phyloP scores from a whole-genome alignment of 1,140 invertebrate species.

The Heterodera carotae region DNA sequence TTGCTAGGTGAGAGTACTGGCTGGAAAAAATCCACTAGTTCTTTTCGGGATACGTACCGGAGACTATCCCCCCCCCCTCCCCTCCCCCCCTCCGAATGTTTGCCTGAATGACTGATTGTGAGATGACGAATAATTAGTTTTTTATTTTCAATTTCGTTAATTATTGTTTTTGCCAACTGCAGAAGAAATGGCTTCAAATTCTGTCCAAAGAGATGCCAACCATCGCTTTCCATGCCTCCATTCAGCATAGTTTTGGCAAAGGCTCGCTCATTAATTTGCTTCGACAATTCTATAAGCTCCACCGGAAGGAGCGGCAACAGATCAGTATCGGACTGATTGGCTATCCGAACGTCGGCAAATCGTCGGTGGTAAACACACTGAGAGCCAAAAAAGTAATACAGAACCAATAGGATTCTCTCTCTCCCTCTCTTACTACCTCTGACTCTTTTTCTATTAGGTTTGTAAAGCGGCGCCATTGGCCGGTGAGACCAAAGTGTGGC shows the following conservation, averaged over 20 bases:
- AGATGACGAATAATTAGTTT: too few species aligned
- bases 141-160: conserved; percentile 9
- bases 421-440: neutral
- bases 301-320: conserved; percentile 76
- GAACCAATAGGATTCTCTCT: conserved; percentile 65
- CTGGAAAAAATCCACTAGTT: too few species aligned
- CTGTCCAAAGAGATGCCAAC: conserved; percentile 93
- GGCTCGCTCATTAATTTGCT: conserved; percentile 93
- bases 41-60: too few species aligned
- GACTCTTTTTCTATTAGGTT: conserved; percentile 8
- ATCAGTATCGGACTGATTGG: conserved; percentile 98
- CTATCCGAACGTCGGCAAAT: conserved; percentile 98
- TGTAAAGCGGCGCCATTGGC: conserved; percentile 96
- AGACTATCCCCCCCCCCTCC: too few species aligned
- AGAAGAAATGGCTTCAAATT: conserved; percentile 83
- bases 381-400: conserved; percentile 81
- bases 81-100: too few species aligned
- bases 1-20: too few species aligned
- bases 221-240: conserved; percentile 93
- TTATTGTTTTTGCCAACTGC: conserved; percentile 34
- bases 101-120: too few species aligned
- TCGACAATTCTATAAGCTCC: conserved; percentile 18
- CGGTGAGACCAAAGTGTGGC: conserved; percentile 98
- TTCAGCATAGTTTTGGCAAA: conserved; percentile 98
- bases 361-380: conserved; percentile 94